Conservation (phyloP, 2,888 invertebrate genomes). For the Tortricodes alternella region DNA sequence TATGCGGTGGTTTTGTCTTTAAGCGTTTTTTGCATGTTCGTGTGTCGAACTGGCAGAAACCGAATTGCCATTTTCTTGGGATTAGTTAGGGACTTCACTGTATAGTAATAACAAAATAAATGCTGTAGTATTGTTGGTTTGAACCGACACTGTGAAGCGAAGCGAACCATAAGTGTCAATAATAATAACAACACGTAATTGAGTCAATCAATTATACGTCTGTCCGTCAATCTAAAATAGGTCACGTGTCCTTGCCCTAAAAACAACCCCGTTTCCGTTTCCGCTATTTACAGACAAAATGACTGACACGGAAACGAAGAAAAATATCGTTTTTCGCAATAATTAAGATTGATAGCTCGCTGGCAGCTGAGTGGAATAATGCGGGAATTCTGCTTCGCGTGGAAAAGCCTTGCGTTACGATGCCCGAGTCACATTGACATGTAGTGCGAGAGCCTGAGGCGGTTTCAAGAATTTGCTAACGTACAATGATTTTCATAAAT, state of each 20-base stretch:
- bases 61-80: too few relatives aligned
- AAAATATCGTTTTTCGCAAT: slow-evolving; percentile 43
- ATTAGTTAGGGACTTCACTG: too few relatives aligned
- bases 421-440: slow-evolving; percentile 4
- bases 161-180: too few relatives aligned
- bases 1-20: too few relatives aligned
- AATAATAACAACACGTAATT: too few relatives aligned
- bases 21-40: too few relatives aligned
- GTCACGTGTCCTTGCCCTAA: background rate
- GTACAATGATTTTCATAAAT: background rate
- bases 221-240: background rate
- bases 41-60: too few relatives aligned
- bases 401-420: background rate
- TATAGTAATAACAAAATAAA: too few relatives aligned
- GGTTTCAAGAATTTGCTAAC: background rate
- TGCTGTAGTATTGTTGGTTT: too few relatives aligned
- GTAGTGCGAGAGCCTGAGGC: background rate
- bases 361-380: slow-evolving; percentile 9
- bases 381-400: background rate
- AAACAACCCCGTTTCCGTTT: slow-evolving; percentile 17
- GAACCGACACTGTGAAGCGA: too few relatives aligned
- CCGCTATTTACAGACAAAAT: slow-evolving; percentile 2
- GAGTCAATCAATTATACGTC: too few relatives aligned
- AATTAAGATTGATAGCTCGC: slow-evolving; percentile 46
- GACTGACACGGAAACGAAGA: slow-evolving; percentile 14